phyloP scores from a whole-genome alignment of 1,140 invertebrate genomes.

The Condylostylus longicornis region DNA sequence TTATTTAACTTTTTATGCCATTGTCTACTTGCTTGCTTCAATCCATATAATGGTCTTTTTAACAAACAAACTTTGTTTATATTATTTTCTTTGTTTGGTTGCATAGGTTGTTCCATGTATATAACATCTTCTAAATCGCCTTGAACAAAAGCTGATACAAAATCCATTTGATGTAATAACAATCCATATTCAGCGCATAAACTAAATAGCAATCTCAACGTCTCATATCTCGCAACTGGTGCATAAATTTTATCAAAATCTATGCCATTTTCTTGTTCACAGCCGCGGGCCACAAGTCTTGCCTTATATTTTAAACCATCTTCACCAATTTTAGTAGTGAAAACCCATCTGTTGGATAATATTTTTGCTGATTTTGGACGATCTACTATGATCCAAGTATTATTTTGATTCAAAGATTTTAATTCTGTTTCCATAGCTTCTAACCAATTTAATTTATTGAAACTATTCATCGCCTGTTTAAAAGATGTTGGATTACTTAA shows the following conservation, averaged over 20 bases:
- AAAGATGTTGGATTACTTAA: too few relatives aligned
- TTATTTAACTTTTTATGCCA: constrained; percentile 24
- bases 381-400: constrained; percentile 13
- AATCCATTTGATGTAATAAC: constrained; percentile 13
- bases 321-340: constrained; percentile 9
- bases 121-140: constrained; percentile 31
- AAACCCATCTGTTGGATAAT: constrained; percentile 15
- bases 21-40: constrained; percentile 31
- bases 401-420: too few relatives aligned
- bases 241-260: constrained; percentile 4
- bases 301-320: constrained; percentile 9
- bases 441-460: too few relatives aligned
- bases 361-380: constrained; percentile 9
- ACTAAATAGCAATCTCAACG: too few relatives aligned
- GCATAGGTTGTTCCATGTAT: constrained; percentile 30
- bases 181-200: not conserved
- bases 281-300: constrained; percentile 28
- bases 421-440: too few relatives aligned
- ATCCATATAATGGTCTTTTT: constrained; percentile 30
- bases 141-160: constrained; percentile 29
- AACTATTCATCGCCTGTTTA: too few relatives aligned
- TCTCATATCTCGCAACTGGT: not conserved
- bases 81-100: constrained; percentile 16
- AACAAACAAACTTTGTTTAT: constrained; percentile 18
- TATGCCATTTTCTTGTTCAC: constrained; percentile 2